A percentile compares a stretch with the other conserved stretches of the same genome.
Evolutionary conservation across 92 coral and sea anemone species (phyloP).

Genomic region (Meandrina meandrites): DNA sequence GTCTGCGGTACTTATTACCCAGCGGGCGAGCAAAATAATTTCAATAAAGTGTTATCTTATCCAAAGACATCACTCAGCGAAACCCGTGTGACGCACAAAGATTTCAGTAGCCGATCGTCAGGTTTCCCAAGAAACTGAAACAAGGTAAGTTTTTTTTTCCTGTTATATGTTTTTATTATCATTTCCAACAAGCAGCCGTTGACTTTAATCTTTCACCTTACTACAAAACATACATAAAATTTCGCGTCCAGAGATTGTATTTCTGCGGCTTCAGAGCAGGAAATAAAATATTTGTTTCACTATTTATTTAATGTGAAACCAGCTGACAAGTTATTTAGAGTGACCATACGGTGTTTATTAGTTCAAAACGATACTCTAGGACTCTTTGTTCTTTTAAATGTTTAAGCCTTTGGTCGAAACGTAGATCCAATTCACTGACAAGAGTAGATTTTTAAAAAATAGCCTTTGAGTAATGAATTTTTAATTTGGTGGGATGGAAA

Average conservation of each 20-base stretch:
- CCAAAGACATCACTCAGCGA: constrained; percentile 2
- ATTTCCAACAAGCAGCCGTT: not conserved
- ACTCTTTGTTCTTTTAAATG: not conserved
- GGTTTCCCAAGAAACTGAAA: not conserved
- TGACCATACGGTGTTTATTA: not conserved
- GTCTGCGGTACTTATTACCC: not conserved
- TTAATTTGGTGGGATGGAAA: constrained; percentile 11
- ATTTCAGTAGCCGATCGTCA: not conserved
- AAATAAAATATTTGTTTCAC: not conserved
- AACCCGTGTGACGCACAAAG: constrained; percentile 1
- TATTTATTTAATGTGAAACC: not conserved
- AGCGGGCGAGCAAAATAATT: not conserved
- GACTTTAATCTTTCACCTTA: not conserved
- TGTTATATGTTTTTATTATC: not conserved
- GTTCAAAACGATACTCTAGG: not conserved
- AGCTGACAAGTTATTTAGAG: not conserved
- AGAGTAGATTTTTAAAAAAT: not conserved
- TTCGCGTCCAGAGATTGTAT: not conserved
- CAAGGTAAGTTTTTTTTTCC: constrained; percentile 1
- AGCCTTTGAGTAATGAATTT: constrained; percentile 13
- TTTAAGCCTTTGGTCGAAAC: constrained; percentile 3
- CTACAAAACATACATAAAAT: not conserved
- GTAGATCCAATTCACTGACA: not conserved
- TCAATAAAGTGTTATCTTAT: not conserved
- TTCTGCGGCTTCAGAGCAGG: not conserved